These are phyloP conservation scores for Stichopus horrens DNA, from an alignment of 53 echinoderm and acorn worm species.

Conservation along the genomic window DNA sequence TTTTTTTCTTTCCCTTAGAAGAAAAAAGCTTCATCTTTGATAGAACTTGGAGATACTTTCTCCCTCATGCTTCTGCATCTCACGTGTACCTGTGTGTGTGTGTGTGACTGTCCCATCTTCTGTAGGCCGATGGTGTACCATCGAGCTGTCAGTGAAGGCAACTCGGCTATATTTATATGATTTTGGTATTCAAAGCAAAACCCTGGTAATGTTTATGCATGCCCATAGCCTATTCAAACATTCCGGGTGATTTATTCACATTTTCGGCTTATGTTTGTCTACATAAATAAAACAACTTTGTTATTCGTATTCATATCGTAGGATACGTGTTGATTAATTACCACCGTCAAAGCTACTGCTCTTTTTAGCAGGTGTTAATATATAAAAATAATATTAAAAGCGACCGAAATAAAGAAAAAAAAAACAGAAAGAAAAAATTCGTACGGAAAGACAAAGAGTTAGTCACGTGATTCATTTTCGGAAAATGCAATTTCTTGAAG, in stretches of 20 bases:
- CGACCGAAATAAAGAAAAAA: too few species aligned
- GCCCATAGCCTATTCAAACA: background rate
- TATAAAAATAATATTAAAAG: too few species aligned
- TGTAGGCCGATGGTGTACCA: background rate
- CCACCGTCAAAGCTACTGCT: background rate
- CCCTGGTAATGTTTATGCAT: conserved; percentile 3
- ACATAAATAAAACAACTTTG: background rate
- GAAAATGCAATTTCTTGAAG: too few species aligned
- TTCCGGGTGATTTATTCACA: background rate
- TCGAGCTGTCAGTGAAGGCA: background rate
- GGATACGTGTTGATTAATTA: background rate
- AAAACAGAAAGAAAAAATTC: too few species aligned
- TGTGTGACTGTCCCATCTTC: too few species aligned
- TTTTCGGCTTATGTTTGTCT: background rate
- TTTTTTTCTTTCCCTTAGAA: too few species aligned
- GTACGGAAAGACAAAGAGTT: too few species aligned
- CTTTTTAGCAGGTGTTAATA: background rate
- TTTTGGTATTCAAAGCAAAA: background rate
- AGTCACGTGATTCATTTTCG: too few species aligned
- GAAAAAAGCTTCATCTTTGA: too few species aligned
- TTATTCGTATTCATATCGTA: background rate
- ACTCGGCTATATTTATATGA: background rate
- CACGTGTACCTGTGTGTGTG: too few species aligned
- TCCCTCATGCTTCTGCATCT: too few species aligned
- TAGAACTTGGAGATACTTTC: too few species aligned